Evolutionary conservation across 2,113 vertebrate species (phyloP).

Genomic region (Falcunculus frontatus): DNA sequence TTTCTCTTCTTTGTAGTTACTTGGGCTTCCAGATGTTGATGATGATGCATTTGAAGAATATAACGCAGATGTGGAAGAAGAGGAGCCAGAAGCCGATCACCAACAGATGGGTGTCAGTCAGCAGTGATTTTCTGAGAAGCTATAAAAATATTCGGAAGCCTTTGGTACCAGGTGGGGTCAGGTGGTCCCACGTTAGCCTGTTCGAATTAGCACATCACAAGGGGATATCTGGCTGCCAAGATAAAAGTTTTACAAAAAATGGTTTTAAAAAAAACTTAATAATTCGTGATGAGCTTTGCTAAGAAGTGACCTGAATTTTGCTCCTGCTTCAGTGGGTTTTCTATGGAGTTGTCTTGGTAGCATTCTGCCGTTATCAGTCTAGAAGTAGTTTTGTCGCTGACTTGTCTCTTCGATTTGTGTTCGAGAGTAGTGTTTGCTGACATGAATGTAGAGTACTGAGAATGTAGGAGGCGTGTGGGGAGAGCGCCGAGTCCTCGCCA

Average conservation of each 20-base stretch:
- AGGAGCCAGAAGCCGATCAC: constrained; percentile 93
- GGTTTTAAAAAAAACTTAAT: neutral
- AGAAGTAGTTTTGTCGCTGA: constrained; percentile 65
- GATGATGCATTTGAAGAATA: constrained; percentile 96
- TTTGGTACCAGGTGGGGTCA: constrained; percentile 48
- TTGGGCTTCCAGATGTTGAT: constrained; percentile 95
- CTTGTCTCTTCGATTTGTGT: constrained; percentile 62
- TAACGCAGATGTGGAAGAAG: constrained; percentile 96
- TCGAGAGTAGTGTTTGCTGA: constrained; percentile 40
- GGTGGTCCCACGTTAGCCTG: constrained; percentile 51
- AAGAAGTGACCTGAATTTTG: constrained; percentile 69
- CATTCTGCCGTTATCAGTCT: constrained; percentile 67
- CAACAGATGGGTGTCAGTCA: constrained; percentile 99
- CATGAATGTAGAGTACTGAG: constrained; percentile 52
- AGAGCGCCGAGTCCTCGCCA: constrained; percentile 16
- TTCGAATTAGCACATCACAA: constrained; percentile 51
- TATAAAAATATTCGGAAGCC: constrained; percentile 50
- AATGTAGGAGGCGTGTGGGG: constrained; percentile 50
- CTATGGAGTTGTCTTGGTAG: constrained; percentile 68
- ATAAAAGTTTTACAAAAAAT: constrained; percentile 48
- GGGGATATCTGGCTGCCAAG: constrained; percentile 65
- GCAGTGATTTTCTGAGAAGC: constrained; percentile 78
- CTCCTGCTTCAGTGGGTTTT: constrained; percentile 67
- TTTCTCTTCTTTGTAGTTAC: constrained; percentile 77
- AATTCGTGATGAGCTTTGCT: constrained; percentile 71